phyloP scores from a whole-genome alignment of 2,113 vertebrate species.

The Gopherus evgoodei region DNA sequence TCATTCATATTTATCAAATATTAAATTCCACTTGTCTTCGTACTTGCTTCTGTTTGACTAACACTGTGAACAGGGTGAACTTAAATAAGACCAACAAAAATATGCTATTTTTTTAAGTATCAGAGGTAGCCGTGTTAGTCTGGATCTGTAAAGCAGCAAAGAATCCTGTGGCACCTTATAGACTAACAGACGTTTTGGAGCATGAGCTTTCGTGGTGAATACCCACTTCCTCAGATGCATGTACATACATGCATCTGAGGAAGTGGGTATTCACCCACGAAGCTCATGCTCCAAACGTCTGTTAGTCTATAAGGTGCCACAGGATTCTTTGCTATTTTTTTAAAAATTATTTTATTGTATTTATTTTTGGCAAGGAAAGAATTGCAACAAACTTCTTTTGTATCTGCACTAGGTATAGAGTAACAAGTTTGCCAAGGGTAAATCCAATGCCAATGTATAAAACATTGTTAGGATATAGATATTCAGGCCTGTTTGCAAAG shows the following conservation, averaged over 20 bases:
- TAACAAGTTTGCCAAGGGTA: rapidly evolving
- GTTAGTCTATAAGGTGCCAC: too few relatives aligned
- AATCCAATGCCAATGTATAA: neutral
- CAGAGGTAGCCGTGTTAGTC: too few relatives aligned
- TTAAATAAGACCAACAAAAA: neutral
- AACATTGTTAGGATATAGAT: neutral
- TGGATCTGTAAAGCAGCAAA: too few relatives aligned
- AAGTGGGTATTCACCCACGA: too few relatives aligned
- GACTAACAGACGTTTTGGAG: too few relatives aligned
- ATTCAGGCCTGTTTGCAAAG: too few relatives aligned
- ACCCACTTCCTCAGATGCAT: too few relatives aligned
- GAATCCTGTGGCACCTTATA: too few relatives aligned
- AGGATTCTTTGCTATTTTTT: too few relatives aligned
- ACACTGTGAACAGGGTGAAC: neutral
- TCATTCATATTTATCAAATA: neutral
- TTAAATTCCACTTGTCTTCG: neutral
- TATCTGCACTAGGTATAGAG: neutral
- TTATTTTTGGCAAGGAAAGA: neutral
- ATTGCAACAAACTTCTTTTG: neutral
- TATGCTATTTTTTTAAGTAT: rapidly evolving
- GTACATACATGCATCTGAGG: too few relatives aligned
- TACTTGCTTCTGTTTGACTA: neutral
- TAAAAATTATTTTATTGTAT: neutral
- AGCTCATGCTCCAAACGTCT: too few relatives aligned
- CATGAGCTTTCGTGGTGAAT: too few relatives aligned